These are phyloP conservation scores for Calyptommatus sinebrachiatus DNA, from an alignment of 2,113 vertebrate genomes.

Conservation along the genomic window DNA sequence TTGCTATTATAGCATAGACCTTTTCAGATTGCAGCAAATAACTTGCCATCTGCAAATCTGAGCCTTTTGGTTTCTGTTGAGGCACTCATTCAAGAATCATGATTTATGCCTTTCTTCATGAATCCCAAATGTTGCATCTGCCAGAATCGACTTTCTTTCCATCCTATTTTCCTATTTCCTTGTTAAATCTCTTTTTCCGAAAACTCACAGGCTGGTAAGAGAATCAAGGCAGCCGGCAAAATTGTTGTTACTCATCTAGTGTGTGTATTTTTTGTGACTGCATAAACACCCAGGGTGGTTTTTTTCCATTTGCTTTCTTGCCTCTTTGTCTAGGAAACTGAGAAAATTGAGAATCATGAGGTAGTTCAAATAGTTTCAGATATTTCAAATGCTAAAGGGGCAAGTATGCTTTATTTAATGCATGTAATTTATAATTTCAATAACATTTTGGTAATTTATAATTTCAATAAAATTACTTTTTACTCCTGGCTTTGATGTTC, in stretches of 20 bases:
- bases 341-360: neutral
- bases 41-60: constrained; percentile 68
- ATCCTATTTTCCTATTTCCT: constrained; percentile 18
- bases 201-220: constrained; percentile 13
- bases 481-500: neutral
- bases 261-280: neutral
- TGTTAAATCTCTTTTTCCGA: constrained; percentile 29
- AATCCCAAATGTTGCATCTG: constrained; percentile 44
- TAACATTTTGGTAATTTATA: neutral
- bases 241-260: neutral
- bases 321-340: neutral
- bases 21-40: constrained; percentile 62
- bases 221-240: constrained; percentile 43
- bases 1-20: constrained; percentile 58
- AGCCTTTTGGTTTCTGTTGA: constrained; percentile 62
- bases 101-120: constrained; percentile 50
- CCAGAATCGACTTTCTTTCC: constrained; percentile 17
- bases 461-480: too few species aligned
- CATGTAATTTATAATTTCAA: neutral
- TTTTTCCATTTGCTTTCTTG: neutral
- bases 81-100: constrained; percentile 64
- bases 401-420: neutral
- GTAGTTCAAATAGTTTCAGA: neutral
- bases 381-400: neutral
- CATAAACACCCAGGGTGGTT: neutral